phyloP scores from a whole-genome alignment of 1,140 invertebrate genomes.

The Saccostrea echinata region DNA sequence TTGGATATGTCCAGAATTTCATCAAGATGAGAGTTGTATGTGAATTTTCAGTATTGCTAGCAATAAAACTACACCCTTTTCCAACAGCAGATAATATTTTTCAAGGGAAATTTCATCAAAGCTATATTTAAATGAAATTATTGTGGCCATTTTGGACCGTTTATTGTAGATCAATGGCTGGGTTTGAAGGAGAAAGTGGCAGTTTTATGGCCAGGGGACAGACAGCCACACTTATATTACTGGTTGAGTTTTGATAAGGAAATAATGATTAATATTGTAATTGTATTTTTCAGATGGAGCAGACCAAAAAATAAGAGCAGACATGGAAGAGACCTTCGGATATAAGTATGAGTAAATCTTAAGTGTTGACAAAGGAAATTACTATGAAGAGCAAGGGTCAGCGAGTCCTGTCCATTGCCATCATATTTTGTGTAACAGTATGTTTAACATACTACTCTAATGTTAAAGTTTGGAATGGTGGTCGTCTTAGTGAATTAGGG shows the following conservation, averaged over 20 bases:
- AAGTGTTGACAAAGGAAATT: neutral
- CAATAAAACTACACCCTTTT: slow-evolving; percentile 5
- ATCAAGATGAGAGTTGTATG: neutral
- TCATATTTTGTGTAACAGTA: slow-evolving; percentile 38
- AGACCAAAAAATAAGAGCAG: neutral
- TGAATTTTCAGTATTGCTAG: neutral
- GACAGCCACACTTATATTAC: slow-evolving; percentile 7
- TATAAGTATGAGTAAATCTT: neutral
- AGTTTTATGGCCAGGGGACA: slow-evolving; percentile 13
- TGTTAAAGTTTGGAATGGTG: slow-evolving; percentile 54
- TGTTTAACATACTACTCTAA: slow-evolving; percentile 59
- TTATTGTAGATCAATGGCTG: neutral
- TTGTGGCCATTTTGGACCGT: neutral
- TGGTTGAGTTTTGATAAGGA: neutral
- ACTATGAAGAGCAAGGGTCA: slow-evolving; percentile 50
- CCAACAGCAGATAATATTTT: neutral
- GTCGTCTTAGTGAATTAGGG: slow-evolving; percentile 45
- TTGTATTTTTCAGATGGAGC: slow-evolving; percentile 26
- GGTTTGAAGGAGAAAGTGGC: neutral
- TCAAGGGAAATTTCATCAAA: neutral
- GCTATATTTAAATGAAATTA: slow-evolving; percentile 4
- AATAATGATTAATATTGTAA: neutral
- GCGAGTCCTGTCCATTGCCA: slow-evolving; percentile 32
- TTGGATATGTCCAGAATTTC: neutral
- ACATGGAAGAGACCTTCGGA: neutral